These are phyloP conservation scores for Peromyscus eremicus DNA, from an alignment of 2,797 vertebrate species.

Conservation along the genomic window DNA sequence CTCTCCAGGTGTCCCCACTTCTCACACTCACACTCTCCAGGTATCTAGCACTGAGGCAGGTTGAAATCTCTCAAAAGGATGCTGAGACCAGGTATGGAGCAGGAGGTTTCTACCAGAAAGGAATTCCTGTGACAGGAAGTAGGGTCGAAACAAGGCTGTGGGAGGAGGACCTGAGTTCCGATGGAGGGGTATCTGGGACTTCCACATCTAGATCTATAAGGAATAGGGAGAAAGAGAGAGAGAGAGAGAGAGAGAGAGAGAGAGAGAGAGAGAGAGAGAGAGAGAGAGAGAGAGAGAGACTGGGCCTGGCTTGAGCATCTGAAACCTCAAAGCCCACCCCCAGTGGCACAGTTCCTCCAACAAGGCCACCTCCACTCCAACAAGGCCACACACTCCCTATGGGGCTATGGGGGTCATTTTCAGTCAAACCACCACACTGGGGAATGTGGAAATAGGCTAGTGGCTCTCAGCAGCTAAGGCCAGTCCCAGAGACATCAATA, in stretches of 20 bases:
- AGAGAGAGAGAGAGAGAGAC: no score
- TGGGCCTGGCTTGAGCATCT: neutral
- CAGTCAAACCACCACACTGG: neutral
- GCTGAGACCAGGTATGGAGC: neutral
- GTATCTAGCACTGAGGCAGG: fast-evolving
- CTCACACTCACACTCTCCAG: no score
- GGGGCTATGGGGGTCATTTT: neutral
- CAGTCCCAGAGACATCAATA: neutral
- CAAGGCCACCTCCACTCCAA: neutral
- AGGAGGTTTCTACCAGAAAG: neutral
- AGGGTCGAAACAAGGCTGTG: neutral
- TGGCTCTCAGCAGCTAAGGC: neutral
- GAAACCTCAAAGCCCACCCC: neutral
- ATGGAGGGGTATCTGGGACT: neutral
- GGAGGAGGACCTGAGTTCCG: neutral
- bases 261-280: neutral
- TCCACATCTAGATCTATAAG: neutral
- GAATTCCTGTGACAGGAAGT: neutral
- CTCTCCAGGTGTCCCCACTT: no score
- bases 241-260: neutral
- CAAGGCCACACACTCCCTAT: neutral
- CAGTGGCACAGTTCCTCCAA: neutral
- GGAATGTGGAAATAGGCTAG: neutral
- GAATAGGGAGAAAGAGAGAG: neutral
- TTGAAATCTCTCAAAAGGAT: neutral